Base-by-base conservation (phyloP, 2,797 vertebrate genomes). In the Dryobates pubescens region DNA sequence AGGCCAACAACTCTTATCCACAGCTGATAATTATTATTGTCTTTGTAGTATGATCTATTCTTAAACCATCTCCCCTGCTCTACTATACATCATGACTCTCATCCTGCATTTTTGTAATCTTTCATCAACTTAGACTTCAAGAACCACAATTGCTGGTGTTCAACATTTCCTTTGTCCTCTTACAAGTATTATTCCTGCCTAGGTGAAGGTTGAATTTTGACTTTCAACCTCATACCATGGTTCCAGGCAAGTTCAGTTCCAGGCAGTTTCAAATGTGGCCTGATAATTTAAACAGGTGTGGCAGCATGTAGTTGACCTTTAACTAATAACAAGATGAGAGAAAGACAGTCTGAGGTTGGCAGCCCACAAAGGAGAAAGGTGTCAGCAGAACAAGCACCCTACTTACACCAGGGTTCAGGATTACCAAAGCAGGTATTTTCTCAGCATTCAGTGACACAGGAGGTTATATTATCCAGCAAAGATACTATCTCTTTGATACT, bases 301-400 rank as follows among this genome's bases (percentile, higher is more conserved):
- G 36, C 53, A 76, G 32, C 75, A 94, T n/a, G 70, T 81, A 83
- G 8, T 34, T 94, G 53, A 94, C 94, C 61, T 86, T 70, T 43
- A 38, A 38, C 38, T 38, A 81, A 67, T 82, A 73, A 36, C 24
- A 38, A 90, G 56, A 26, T 54, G 9, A 63, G 57, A 67, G 23
- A 57, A 79, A 38, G 32, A 82, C 53, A 70, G 9, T 32, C 26
- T 0, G 8, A 85, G 20, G 49, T n/a, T 84, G 71, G n/a, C 45
- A 88, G 36, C 27, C 63, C 36, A n/a, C 36, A 20, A 58, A 49
- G 47, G 27, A 89, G 34, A 83, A 70, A 88, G 13, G 9, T 9
- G 67, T 20, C 19, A 76, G 18, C 9, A 85, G 15, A 85, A n/a
- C n/a, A 78, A 90, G n/a, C 1, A 1, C 22, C 16, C 61, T 20